Percentiles rank a stretch among this genome's conserved stretches.
These are phyloP conservation scores for Epinephelus lanceolatus DNA, from an alignment of 2,113 vertebrate genomes.

Conservation along the genomic window DNA sequence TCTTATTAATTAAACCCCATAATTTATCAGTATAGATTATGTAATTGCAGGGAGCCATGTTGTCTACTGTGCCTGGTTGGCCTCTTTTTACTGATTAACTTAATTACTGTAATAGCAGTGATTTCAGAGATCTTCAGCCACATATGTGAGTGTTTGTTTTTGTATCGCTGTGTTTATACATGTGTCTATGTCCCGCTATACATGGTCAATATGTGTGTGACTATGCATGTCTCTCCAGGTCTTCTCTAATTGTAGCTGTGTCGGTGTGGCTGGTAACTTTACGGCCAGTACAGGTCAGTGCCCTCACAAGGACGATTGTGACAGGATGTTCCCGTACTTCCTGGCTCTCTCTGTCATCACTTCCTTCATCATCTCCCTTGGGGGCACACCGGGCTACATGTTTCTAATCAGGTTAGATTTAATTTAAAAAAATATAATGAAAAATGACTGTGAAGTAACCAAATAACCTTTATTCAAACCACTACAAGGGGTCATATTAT, in stretches of 20 bases:
- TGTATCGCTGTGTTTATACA: conserved; percentile 40
- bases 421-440: neutral
- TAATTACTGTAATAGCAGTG: neutral
- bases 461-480: neutral
- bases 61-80: neutral
- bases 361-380: conserved; percentile 91
- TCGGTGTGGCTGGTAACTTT: conserved; percentile 82
- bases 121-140: neutral
- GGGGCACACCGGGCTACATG: conserved; percentile 93
- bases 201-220: conserved; percentile 38
- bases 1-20: neutral
- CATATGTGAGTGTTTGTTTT: neutral
- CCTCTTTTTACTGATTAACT: neutral
- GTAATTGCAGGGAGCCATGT: neutral
- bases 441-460: neutral
- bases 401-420: conserved; percentile 90
- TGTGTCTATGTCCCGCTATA: conserved; percentile 31
- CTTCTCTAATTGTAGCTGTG: conserved; percentile 92
- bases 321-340: conserved; percentile 92
- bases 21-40: neutral
- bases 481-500: too few relatives aligned
- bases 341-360: conserved; percentile 91
- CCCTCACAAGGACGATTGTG: conserved; percentile 88
- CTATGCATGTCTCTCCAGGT: conserved; percentile 83
- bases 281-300: conserved; percentile 89